Base-by-base conservation (phyloP, 2,797 vertebrate genomes). In the Acanthopagrus latus region DNA sequence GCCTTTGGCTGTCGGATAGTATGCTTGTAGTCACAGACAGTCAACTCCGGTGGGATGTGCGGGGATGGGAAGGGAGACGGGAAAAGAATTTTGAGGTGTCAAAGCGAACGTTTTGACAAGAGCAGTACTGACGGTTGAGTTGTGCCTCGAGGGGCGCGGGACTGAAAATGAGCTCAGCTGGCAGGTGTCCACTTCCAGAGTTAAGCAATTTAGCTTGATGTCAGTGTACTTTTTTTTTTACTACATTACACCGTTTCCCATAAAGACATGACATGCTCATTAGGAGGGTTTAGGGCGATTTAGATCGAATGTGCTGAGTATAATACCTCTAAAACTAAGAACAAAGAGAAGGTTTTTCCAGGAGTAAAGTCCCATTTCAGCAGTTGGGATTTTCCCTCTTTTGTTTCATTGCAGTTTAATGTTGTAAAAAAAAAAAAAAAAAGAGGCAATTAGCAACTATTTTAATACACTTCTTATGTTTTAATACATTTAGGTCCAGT, bases 111-210 rank as follows among this genome's bases (percentile, higher is more conserved):
- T 86, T 94, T 92, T 92, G 85, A 94, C 87, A 89, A 80, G 80
- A 91, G 74, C 74, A 13, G 54, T 54, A 85, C 80, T 85, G 91
- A 90, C 77, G 74, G 72, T 82, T 69, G 66, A 72, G 78, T 86
- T 82, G 82, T 71, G 63, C 75, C 88, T 87, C 74, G 11, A 64
- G 86, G 88, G 84, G 62, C 20, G 21, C 51, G 0, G 79, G 80
- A 79, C 83, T 90, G 87, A 90, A 91, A 90, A 93, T 90, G 86
- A 92, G 88, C 83, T 80, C 71, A 85, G 86, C 85, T 92, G 91
- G 81, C 88, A 91, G 84, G 78, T 86, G 79, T 92, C 90, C 85
- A 76, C 72, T 78, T 81, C 77, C 81, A 91, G 70, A 90, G 46
- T 89, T 80, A 72, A 87, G 83, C 82, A 82, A 81, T 91, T 88